Evolutionary conservation across 1,140 invertebrate species (phyloP).

Genomic region (Drosophila simulans): DNA sequence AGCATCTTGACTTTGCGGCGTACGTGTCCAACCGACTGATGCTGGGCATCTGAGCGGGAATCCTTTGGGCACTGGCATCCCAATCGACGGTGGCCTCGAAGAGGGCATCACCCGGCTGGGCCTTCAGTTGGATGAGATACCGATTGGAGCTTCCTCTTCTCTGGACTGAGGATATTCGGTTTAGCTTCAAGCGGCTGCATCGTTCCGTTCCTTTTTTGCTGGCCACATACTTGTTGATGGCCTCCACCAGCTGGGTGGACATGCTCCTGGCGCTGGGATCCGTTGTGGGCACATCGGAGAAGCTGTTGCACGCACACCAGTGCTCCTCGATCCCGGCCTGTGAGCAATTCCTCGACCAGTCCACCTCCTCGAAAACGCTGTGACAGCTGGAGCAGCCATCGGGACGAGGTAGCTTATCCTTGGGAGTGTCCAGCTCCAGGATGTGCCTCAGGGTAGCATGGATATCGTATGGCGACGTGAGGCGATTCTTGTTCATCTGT

Average conservation of each 20-base stretch:
- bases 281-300: slow-evolving; percentile 78
- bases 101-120: slow-evolving; percentile 79
- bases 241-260: slow-evolving; percentile 85
- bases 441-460: slow-evolving; percentile 87
- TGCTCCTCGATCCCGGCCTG: slow-evolving; percentile 89
- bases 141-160: slow-evolving; percentile 5
- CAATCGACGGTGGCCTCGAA: slow-evolving; percentile 87
- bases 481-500: slow-evolving; percentile 88
- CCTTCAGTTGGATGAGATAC: slow-evolving; percentile 29
- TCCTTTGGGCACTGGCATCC: slow-evolving; percentile 52
- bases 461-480: slow-evolving; percentile 93
- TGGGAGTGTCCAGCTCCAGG: slow-evolving; percentile 75
- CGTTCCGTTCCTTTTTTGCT: slow-evolving; percentile 34
- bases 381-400: slow-evolving; percentile 87
- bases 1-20: slow-evolving; percentile 85
- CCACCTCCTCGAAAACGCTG: slow-evolving; percentile 88
- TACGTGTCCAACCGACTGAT: slow-evolving; percentile 88
- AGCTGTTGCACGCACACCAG: slow-evolving; percentile 90
- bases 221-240: slow-evolving; percentile 78
- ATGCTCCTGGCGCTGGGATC: slow-evolving; percentile 66
- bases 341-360: slow-evolving; percentile 88
- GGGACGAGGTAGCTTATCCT: slow-evolving; percentile 31
- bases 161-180: slow-evolving; percentile 21
- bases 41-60: slow-evolving; percentile 64
- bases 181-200: slow-evolving; percentile 30